These are phyloP conservation scores for Coreoperca whiteheadi DNA, from an alignment of 2,113 vertebrate species.

Conservation along the genomic window DNA sequence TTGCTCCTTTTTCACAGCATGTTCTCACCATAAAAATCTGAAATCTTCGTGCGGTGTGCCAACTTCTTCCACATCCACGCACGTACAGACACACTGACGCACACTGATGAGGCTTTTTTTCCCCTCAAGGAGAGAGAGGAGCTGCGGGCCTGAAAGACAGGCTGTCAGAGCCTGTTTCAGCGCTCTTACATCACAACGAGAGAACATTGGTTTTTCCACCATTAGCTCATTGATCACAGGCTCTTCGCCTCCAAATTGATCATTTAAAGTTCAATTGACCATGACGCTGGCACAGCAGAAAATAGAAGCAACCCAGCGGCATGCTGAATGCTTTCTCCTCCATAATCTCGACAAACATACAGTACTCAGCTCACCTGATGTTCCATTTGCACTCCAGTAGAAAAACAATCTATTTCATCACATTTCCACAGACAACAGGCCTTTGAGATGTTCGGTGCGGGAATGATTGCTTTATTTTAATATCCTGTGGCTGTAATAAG, in stretches of 20 bases:
- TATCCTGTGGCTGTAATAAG: constrained; percentile 11
- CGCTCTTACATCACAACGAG: constrained; percentile 60
- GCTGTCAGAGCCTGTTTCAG: constrained; percentile 58
- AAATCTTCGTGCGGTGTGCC: constrained; percentile 51
- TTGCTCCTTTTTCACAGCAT: constrained; percentile 55
- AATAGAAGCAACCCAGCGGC: constrained; percentile 41
- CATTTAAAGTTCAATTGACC: constrained; percentile 70
- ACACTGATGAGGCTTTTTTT: constrained; percentile 14
- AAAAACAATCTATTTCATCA: constrained; percentile 41
- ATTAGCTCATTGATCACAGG: constrained; percentile 64
- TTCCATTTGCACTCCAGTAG: constrained; percentile 32
- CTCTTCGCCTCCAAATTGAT: constrained; percentile 66
- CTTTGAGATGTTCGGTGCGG: constrained; percentile 1
- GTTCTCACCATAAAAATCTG: constrained; percentile 62
- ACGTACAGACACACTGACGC: constrained; percentile 27
- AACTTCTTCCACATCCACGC: constrained; percentile 47
- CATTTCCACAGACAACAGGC: constrained; percentile 11
- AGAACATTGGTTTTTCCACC: constrained; percentile 67
- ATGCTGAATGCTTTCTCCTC: constrained; percentile 5
- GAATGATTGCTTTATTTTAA: constrained; percentile 39
- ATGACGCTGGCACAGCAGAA: constrained; percentile 50
- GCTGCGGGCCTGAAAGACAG: constrained; percentile 49
- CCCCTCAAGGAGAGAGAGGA: constrained; percentile 7
- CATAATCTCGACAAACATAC: constrained; percentile 37
- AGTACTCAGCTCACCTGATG: not conserved